A percentile compares a stretch with the other conserved stretches of the same genome.
phyloP scores from a whole-genome alignment of 92 coral and sea anemone species.

The Phenganax stokvisi region DNA sequence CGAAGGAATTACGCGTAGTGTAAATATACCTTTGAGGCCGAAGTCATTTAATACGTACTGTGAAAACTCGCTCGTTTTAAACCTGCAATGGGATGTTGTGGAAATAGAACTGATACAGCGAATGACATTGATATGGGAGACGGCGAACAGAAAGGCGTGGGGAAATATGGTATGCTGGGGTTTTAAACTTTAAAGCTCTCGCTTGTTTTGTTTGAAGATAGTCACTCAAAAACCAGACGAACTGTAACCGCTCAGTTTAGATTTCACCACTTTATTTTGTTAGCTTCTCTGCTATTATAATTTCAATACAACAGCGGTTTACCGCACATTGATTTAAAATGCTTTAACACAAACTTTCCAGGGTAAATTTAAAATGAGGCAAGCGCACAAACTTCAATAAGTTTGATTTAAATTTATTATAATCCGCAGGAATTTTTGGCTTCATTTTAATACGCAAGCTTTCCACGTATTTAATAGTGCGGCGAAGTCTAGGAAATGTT shows the following conservation, averaged over 20 bases:
- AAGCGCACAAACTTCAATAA: no score
- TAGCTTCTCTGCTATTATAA: no score
- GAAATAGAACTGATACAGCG: constrained; percentile 71
- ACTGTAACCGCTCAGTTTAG: background rate
- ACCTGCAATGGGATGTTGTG: constrained; percentile 86
- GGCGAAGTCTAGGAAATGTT: no score
- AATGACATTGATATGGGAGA: constrained; percentile 71
- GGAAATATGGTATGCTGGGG: constrained; percentile 69
- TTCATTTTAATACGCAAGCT: no score
- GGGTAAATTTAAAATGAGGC: no score
- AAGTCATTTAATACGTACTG: constrained; percentile 2
- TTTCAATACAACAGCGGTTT: no score
- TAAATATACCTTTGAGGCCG: background rate
- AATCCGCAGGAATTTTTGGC: no score
- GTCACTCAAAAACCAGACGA: background rate
- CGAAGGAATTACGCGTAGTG: background rate
- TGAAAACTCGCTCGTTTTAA: background rate
- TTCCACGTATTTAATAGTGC: no score
- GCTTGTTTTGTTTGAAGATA: background rate
- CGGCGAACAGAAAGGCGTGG: constrained; percentile 56
- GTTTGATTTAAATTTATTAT: no score
- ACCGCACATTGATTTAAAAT: no score
- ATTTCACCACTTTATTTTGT: no score
- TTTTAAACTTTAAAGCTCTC: background rate
- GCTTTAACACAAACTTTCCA: no score